phyloP scores from a whole-genome alignment of 1,140 invertebrate species.

The Saccostrea glomerata region DNA sequence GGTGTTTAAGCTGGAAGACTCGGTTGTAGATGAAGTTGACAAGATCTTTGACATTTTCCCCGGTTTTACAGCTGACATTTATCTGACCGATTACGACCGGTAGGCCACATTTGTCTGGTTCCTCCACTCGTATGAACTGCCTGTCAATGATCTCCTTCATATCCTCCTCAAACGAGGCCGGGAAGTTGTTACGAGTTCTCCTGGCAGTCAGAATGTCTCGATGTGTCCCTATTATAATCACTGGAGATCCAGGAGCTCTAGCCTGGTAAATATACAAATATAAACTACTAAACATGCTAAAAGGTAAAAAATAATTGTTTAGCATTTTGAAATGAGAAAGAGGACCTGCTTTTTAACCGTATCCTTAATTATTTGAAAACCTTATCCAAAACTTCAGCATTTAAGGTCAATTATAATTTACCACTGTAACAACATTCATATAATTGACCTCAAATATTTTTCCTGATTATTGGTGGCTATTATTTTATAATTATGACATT shows the following conservation, averaged over 20 bases:
- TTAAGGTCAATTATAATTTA: too few relatives aligned
- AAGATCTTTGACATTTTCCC: constrained; percentile 94
- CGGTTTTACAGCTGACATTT: constrained; percentile 92
- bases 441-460: too few relatives aligned
- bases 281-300: too few relatives aligned
- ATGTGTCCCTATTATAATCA: constrained; percentile 78
- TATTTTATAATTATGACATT: too few relatives aligned
- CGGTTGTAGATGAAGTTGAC: constrained; percentile 96
- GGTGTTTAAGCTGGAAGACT: constrained; percentile 86
- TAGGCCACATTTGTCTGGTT: constrained; percentile 96
- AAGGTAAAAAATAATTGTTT: too few relatives aligned
- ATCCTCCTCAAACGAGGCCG: constrained; percentile 90
- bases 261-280: constrained; percentile 78
- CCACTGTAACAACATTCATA: too few relatives aligned
- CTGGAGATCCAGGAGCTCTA: constrained; percentile 72
- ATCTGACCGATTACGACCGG: constrained; percentile 96
- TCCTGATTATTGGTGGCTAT: too few relatives aligned
- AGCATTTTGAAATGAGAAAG: too few relatives aligned
- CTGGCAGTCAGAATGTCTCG: constrained; percentile 87
- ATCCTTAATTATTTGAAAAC: too few relatives aligned
- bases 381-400: too few relatives aligned
- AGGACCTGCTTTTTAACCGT: too few relatives aligned
- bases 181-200: constrained; percentile 85
- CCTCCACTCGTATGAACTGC: constrained; percentile 93
- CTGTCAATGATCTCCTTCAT: constrained; percentile 68